A percentile compares a stretch with the other conserved stretches of the same genome.
phyloP scores from a whole-genome alignment of 2,797 vertebrate species.

The Microhierax caerulescens region DNA sequence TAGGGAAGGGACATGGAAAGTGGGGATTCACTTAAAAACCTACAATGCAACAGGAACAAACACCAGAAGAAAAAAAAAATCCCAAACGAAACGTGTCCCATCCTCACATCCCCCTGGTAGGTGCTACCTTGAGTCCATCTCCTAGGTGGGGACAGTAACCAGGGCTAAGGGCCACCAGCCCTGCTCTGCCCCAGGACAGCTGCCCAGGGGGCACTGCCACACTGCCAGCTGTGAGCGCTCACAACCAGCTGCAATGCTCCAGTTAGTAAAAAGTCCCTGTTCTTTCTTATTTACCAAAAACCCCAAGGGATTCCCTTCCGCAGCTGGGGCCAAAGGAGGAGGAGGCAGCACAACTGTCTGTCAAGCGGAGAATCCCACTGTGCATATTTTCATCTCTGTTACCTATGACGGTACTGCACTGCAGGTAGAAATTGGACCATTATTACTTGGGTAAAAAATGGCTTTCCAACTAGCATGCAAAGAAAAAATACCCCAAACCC shows the following conservation, averaged over 20 bases:
- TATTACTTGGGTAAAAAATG: constrained; percentile 26
- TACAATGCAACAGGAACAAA: background rate
- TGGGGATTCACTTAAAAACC: background rate
- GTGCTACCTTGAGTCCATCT: background rate
- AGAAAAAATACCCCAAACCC: constrained; percentile 55
- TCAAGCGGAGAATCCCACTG: background rate
- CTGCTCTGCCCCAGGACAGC: background rate
- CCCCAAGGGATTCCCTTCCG: background rate
- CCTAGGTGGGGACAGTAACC: background rate
- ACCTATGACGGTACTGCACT: constrained; percentile 46
- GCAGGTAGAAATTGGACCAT: constrained; percentile 46
- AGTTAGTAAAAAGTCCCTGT: background rate
- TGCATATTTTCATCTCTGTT: constrained; percentile 27
- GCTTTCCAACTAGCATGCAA: constrained; percentile 65
- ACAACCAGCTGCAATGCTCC: background rate
- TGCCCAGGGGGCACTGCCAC: background rate
- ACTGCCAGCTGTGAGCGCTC: background rate
- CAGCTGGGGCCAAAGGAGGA: background rate
- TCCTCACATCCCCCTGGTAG: background rate
- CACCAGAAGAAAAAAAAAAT: background rate
- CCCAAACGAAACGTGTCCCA: accelerated
- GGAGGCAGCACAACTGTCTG: background rate
- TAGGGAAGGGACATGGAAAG: background rate
- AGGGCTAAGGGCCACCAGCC: background rate
- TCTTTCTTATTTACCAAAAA: background rate